Conservation (phyloP, 2,113 vertebrate genomes). For the Symphodus melops region DNA sequence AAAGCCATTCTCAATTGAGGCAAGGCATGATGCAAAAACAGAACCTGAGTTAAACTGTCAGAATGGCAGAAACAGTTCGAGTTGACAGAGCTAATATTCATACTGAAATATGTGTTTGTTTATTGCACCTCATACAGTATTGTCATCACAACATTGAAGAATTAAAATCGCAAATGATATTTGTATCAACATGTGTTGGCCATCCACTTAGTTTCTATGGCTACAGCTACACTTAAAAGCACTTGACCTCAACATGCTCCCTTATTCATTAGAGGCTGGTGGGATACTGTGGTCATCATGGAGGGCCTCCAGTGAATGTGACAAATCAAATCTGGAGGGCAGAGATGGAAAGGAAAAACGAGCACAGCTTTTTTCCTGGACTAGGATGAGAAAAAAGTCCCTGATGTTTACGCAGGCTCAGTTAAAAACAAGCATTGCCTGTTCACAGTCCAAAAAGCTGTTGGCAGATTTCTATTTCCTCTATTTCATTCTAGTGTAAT, state of each 20-base stretch:
- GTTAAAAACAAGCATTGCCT: conserved; percentile 36
- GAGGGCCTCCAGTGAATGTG: conserved; percentile 15
- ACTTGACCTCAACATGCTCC: conserved; percentile 53
- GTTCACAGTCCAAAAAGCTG: conserved; percentile 38
- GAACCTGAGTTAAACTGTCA: no score
- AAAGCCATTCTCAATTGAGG: no score
- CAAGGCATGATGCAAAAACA: no score
- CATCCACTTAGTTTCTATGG: neutral
- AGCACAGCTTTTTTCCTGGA: conserved; percentile 38
- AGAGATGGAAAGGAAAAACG: conserved; percentile 10
- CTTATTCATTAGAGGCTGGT: conserved; percentile 11
- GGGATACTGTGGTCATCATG: conserved; percentile 12
- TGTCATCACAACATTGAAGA: neutral
- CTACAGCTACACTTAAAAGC: neutral
- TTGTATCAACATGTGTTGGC: neutral
- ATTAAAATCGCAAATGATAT: neutral
- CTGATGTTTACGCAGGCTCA: conserved; percentile 36
- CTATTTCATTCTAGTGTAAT: conserved; percentile 51
- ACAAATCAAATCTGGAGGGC: conserved; percentile 15
- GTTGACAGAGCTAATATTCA: no score
- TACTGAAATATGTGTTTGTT: neutral
- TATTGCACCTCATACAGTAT: neutral
- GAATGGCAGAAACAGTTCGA: no score
- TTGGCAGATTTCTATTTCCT: conserved; percentile 42
- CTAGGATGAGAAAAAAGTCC: conserved; percentile 23